Evolutionary conservation across 2,797 vertebrate species (phyloP).

Genomic region (Smutsia gigantea): DNA sequence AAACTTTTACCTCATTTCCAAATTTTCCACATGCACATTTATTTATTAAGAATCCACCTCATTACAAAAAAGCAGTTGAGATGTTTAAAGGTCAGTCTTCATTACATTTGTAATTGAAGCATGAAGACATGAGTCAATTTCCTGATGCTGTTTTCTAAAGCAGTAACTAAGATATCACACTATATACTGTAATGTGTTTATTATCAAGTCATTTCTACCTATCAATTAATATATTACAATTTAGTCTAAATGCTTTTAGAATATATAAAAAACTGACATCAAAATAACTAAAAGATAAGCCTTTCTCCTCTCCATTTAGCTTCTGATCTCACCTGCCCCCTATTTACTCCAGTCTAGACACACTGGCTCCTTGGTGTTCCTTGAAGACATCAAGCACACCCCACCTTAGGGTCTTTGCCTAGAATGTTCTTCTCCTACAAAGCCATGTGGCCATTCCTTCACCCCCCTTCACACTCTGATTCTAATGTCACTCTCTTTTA

Average conservation of each 20-base stretch:
- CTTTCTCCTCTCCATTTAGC: background rate
- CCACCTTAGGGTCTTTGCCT: background rate
- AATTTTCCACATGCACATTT: background rate
- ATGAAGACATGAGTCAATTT: background rate
- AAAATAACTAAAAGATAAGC: background rate
- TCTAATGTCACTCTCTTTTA: background rate
- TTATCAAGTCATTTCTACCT: conserved; percentile 7
- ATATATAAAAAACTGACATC: background rate
- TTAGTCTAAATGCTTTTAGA: background rate
- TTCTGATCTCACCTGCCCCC: background rate
- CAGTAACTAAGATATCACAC: background rate
- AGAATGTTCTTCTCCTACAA: background rate
- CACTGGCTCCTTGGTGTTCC: background rate
- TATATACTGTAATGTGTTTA: background rate
- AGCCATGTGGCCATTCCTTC: background rate
- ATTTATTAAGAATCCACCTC: background rate
- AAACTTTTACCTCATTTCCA: background rate
- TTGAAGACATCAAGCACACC: background rate
- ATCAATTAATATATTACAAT: background rate
- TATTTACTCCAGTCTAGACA: background rate
- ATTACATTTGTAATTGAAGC: background rate
- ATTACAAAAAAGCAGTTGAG: background rate
- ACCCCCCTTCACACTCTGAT: background rate
- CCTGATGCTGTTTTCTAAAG: background rate
- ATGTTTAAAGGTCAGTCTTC: background rate